Conservation (phyloP, 2,113 vertebrate genomes). For the Gracilinanus agilis region DNA sequence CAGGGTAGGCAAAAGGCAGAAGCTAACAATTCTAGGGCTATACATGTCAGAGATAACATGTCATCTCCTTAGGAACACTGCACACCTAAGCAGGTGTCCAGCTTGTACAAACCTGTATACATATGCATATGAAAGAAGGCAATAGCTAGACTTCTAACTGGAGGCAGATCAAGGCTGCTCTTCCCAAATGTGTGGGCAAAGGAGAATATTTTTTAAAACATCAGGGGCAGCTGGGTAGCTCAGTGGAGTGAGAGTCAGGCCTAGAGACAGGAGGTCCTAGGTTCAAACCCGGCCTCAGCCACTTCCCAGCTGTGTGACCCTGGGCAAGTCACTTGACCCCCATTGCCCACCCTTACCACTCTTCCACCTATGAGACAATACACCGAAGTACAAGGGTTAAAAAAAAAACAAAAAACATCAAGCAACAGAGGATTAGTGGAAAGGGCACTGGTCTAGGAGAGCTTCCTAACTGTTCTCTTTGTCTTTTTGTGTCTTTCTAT, state of each 20-base stretch:
- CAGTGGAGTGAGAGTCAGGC: too few relatives aligned
- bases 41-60: neutral
- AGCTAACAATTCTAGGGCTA: neutral
- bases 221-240: too few relatives aligned
- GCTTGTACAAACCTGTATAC: neutral
- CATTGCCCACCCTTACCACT: too few relatives aligned
- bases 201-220: neutral
- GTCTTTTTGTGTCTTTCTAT: neutral
- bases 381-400: too few relatives aligned
- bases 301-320: too few relatives aligned
- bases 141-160: neutral
- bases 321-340: too few relatives aligned
- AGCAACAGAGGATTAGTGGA: neutral
- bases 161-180: neutral
- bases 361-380: too few relatives aligned
- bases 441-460: neutral
- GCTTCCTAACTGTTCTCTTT: neutral
- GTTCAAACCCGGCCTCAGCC: too few relatives aligned
- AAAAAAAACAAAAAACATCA: too few relatives aligned
- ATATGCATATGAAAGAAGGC: neutral
- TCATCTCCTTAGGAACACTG: neutral
- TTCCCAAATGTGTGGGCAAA: neutral
- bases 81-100: neutral
- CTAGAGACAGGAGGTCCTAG: too few relatives aligned
- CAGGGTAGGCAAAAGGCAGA: neutral